Base-by-base conservation (phyloP, 2,113 vertebrate species). In the Sialia sialis region DNA sequence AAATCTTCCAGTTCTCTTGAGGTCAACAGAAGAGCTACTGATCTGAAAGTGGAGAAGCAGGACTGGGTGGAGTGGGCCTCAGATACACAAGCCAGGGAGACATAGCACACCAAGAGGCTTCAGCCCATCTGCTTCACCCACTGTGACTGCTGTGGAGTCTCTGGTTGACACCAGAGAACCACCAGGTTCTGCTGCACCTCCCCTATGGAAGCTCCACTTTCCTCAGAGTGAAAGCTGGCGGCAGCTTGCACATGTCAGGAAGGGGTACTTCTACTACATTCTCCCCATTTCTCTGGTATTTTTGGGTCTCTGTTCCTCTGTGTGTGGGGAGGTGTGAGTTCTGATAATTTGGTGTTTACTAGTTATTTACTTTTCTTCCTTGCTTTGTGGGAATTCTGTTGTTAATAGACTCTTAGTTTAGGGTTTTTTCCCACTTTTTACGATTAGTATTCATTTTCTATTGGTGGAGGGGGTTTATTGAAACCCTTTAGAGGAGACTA, bases 51-150 rank as follows among this genome's bases (percentile, higher is more conserved):
- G 0, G 12, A 55, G 29, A 74, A 64, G 34, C 6, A 14, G n/a
- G 12, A 84, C 22, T 0, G 0, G 15, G 22, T 1, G 0, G 49
- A 46, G 22, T 16, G 7, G 5, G 34, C 29, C 12, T 48, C 0
- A 2, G 10, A 13, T 9, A 74, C 10, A n/a, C 22, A 64, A 46
- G 11, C 7, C n/a, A 48, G 29, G 41, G 23, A 74, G n/a, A 29
- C 29, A 74, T 48, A 64, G 29, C 12, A 29, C 49, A 64, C 12
- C 15, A 64, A 23, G 30, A 74, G 14, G 18, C 41, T 84, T 29
- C 58, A 73, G 58, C 39, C 58, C 39, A 84, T 39, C 41, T 39
- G 58, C n/a, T 74, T 38, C 34, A 64, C 21, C 18, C 2, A 4
- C 18, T 63, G 7, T 27, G 41, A 23, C 23, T 64, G 29, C n/a